Evolutionary conservation across 2,113 vertebrate genomes (phyloP).

Genomic region (Bubo scandiacus): DNA sequence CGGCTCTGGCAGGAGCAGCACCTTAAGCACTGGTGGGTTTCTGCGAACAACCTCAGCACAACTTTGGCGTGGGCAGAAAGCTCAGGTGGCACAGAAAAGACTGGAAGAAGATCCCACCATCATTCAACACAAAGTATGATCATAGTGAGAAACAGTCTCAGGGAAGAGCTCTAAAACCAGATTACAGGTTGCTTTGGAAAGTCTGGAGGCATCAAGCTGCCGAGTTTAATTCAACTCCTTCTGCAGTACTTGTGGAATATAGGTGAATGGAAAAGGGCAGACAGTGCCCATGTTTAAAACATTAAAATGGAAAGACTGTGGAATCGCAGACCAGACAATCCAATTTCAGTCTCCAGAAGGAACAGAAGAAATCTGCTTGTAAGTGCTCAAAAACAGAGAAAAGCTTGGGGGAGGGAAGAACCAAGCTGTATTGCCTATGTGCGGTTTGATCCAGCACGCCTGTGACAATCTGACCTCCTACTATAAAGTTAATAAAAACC

Average conservation of each 20-base stretch:
- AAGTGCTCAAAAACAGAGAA: not conserved
- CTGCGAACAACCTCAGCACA: not conserved
- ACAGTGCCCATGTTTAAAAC: not conserved
- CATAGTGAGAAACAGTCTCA: fast-evolving
- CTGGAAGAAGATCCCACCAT: not conserved
- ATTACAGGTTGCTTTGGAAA: not conserved
- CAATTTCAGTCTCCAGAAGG: not conserved
- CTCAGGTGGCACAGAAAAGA: not conserved
- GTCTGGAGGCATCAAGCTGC: not conserved
- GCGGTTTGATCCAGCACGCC: not conserved
- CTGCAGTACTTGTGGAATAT: not conserved
- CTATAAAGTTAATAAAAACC: not conserved
- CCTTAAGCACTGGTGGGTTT: not conserved
- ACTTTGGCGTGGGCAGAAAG: not conserved
- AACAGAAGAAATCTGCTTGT: not conserved
- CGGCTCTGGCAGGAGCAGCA: not conserved
- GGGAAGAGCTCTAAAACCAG: not conserved
- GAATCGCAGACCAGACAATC: not conserved
- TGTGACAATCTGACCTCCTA: not conserved
- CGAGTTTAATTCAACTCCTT: not conserved
- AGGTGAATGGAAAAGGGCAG: not conserved
- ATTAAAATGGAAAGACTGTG: not conserved
- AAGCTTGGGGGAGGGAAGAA: too few relatives aligned
- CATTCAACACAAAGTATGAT: not conserved
- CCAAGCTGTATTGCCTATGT: not conserved